Conservation (phyloP, 2,113 vertebrate species). For the Peromyscus maniculatus region DNA sequence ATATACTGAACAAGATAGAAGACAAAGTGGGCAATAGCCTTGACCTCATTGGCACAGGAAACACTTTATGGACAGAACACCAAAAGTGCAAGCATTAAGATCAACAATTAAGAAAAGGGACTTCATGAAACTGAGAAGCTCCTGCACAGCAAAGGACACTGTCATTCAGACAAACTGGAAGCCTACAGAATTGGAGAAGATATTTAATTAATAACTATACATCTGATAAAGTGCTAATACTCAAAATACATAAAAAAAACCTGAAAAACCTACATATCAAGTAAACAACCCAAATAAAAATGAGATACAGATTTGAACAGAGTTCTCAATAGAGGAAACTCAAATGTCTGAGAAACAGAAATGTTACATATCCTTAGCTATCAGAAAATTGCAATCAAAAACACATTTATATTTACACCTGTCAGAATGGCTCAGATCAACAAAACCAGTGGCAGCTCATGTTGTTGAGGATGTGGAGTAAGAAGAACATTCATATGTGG, state of each 20-base stretch:
- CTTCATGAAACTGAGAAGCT: neutral
- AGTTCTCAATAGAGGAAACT: too few species aligned
- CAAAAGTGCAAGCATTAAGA: neutral
- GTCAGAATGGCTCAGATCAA: neutral
- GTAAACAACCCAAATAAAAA: too few species aligned
- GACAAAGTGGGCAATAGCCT: neutral
- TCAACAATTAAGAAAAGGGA: neutral
- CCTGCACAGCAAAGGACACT: neutral
- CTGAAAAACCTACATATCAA: too few species aligned
- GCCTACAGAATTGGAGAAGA: neutral
- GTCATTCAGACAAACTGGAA: neutral
- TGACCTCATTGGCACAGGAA: neutral
- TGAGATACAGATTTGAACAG: too few species aligned
- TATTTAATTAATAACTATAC: too few species aligned
- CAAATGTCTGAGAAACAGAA: neutral
- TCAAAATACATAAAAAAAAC: too few species aligned
- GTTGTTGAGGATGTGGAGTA: neutral
- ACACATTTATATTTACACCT: neutral
- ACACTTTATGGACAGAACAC: neutral
- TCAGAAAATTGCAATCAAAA: too few species aligned
- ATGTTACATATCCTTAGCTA: neutral
- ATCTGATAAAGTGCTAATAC: too few species aligned
- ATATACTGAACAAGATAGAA: neutral
- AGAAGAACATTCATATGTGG: neutral
- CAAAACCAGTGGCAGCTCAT: neutral